Evolutionary conservation across 1,140 invertebrate genomes (phyloP).

Genomic region (Micrasema minimum): DNA sequence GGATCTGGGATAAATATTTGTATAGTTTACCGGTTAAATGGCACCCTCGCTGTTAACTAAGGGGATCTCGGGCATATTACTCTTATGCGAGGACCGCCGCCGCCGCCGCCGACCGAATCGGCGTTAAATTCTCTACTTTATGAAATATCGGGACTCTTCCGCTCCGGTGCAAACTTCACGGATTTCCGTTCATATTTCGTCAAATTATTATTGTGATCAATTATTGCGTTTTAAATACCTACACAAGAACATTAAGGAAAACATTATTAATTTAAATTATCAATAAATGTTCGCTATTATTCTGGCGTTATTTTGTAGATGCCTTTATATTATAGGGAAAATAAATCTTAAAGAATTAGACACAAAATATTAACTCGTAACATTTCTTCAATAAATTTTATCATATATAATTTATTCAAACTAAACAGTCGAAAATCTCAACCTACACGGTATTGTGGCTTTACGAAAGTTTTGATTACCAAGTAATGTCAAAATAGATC

Average conservation of each 20-base stretch:
- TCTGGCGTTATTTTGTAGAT: too few species aligned
- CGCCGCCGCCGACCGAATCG: background rate
- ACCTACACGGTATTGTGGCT: too few species aligned
- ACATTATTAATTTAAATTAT: background rate
- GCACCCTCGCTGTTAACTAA: conserved; percentile 22
- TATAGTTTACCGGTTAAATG: conserved; percentile 44
- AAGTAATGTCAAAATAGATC: too few species aligned
- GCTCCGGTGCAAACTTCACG: conserved; percentile 13
- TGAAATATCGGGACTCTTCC: background rate
- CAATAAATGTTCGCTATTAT: too few species aligned
- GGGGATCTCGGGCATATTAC: background rate
- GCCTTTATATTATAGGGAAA: too few species aligned
- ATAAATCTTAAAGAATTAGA: too few species aligned
- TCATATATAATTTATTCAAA: too few species aligned
- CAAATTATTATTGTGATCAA: conserved; percentile 6
- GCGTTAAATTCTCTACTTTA: background rate
- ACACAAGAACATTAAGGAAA: background rate
- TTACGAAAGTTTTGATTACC: too few species aligned
- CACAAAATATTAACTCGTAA: too few species aligned
- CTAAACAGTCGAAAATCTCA: too few species aligned
- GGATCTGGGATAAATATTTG: conserved; percentile 45
- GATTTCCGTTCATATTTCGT: conserved; percentile 21
- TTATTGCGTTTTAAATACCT: background rate
- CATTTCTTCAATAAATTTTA: too few species aligned
- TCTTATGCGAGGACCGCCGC: background rate